Conservation (phyloP, 2,888 invertebrate genomes). For the Dyspetes luteomarginatus region DNA sequence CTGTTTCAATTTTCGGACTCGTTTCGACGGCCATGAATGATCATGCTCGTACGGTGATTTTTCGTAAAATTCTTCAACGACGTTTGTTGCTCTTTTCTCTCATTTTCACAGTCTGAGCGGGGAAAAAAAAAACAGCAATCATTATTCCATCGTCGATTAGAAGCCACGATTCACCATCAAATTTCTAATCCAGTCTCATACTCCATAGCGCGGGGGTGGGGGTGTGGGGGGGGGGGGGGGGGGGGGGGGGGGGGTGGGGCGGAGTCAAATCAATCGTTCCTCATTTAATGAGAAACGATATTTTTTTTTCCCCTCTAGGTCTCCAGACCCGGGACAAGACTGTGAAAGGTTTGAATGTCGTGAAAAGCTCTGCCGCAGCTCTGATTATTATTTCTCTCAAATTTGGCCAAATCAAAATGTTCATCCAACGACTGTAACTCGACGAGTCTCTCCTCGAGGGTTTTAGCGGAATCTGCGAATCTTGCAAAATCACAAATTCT, state of each 20-base stretch:
- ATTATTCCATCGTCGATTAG: neutral
- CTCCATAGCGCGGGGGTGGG: neutral
- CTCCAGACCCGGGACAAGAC: constrained; percentile 80
- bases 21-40: neutral
- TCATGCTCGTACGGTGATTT: no score
- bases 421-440: constrained; percentile 79
- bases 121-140: neutral
- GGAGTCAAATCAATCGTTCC: neutral
- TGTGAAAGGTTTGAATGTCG: constrained; percentile 81
- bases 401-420: constrained; percentile 78
- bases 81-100: neutral
- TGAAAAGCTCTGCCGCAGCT: constrained; percentile 81
- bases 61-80: no score
- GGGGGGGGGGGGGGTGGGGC: no score
- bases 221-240: no score
- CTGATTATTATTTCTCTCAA: constrained; percentile 80
- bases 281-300: constrained; percentile 6
- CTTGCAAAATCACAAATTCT: constrained; percentile 79
- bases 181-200: constrained; percentile 42
- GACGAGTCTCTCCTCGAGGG: constrained; percentile 77
- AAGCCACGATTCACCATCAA: neutral
- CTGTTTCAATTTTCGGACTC: constrained; percentile 20
- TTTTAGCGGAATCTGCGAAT: constrained; percentile 77
- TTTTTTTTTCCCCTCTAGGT: constrained; percentile 74
- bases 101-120: neutral